Conservation (phyloP, 2,113 vertebrate species). For the Regulus satrapa region DNA sequence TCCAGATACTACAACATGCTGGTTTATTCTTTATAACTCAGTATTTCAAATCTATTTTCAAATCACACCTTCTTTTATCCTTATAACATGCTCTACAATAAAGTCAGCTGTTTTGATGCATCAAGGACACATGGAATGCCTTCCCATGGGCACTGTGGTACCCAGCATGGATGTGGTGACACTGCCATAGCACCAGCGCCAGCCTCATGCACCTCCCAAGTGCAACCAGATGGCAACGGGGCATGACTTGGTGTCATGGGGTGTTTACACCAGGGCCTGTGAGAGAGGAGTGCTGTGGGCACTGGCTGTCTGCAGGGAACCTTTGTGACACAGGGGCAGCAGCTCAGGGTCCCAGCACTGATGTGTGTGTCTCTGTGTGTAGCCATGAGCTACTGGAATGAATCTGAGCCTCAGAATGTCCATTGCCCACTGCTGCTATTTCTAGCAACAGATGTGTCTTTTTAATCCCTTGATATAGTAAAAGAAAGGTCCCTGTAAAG, state of each 20-base stretch:
- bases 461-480: neutral
- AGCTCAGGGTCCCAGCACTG: neutral
- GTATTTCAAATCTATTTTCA: neutral
- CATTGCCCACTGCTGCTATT: neutral
- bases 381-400: neutral
- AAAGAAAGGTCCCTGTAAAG: neutral
- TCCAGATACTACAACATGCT: neutral
- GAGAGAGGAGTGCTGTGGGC: neutral
- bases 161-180: neutral
- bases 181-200: neutral
- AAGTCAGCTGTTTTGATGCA: neutral
- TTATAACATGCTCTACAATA: neutral
- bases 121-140: neutral
- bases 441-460: neutral
- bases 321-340: neutral
- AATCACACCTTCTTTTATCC: neutral
- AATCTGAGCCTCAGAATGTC: neutral
- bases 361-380: neutral
- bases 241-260: neutral
- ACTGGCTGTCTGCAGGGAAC: neutral
- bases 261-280: too few species aligned
- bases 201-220: neutral
- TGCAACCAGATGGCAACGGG: neutral
- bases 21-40: neutral
- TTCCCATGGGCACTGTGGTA: rapidly evolving